Evolutionary conservation across 2,888 invertebrate species (phyloP), one percentile per base, ranked within the genome.

Genomic region (Cristatella mucedo): DNA sequence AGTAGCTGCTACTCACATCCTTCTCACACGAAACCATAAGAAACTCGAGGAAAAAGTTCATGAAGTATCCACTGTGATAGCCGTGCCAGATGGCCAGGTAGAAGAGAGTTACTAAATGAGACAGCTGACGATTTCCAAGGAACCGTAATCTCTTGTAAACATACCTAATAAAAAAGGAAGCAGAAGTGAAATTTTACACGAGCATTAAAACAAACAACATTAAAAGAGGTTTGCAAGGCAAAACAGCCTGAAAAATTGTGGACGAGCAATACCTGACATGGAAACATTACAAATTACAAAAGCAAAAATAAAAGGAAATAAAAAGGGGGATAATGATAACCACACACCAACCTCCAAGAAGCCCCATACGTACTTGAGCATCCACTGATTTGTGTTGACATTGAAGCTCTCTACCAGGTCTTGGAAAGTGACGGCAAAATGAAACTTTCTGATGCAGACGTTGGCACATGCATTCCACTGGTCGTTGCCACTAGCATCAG

Each of bases 71-170:
- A 7, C 82, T 77, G 59, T 86, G 82, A 39, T 85, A 76, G 9
- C 95, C 95, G 66, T 95, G 95, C 95, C 95, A 95, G 0, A 89
- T 57, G 0, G 95, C 87, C 29, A 97, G 73, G 67, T 91, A 95
- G 1, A 76, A 41, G 29, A 97, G 68, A 0, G 91, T 82, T 1
- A 75, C 71, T 1, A 76, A 69, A 63, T 95, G 93, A 46, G 91
- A 91, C 49, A 73, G 46, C 34, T 69, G 72, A 16, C 80, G 75
- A 65, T 80, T 85, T 33, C 83, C 83, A 34, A 95, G 70, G 64
- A 89, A 93, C 59, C 80, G 82, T 30, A 95, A 71, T 2, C 95
- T 73, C 61, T 93, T 93, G 70, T 86, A 95, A 18, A 95, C 71
- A 62, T 95, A 89, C 47, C 73, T 73, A 60, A 7, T 48, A 29